Evolutionary conservation across 2,888 invertebrate genomes (phyloP).

Genomic region (Caenorhabditis becei): DNA sequence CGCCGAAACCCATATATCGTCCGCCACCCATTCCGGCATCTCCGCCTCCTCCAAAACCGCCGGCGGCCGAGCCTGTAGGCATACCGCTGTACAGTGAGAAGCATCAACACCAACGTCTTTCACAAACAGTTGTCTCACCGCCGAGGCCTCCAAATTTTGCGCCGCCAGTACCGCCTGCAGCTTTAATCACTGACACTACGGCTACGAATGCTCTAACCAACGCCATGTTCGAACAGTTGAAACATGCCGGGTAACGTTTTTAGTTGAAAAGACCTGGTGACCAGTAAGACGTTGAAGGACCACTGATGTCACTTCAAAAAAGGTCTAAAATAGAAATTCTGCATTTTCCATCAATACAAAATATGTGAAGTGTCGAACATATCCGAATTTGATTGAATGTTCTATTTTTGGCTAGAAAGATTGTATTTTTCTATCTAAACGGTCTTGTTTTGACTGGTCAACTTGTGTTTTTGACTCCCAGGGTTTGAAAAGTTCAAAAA

Average conservation of each 20-base stretch:
- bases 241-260: conserved; percentile 35
- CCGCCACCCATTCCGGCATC: conserved; percentile 52
- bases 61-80: conserved; percentile 37
- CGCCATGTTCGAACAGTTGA: conserved; percentile 61
- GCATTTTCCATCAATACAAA: too few relatives aligned
- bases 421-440: too few relatives aligned
- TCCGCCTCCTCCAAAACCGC: conserved; percentile 58
- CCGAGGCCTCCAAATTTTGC: conserved; percentile 63
- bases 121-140: conserved; percentile 45
- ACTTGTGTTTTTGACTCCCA: too few relatives aligned
- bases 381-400: too few relatives aligned
- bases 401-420: too few relatives aligned
- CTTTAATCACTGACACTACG: conserved; percentile 46
- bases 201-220: conserved; percentile 59
- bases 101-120: conserved; percentile 19
- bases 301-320: not conserved
- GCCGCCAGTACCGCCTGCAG: conserved; percentile 64
- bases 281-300: not conserved
- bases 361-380: too few relatives aligned
- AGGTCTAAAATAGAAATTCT: too few relatives aligned
- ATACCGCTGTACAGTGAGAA: conserved; percentile 59
- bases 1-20: conserved; percentile 52
- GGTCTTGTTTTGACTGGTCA: too few relatives aligned
- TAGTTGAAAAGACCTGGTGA: not conserved
- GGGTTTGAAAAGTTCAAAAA: too few relatives aligned